Base-by-base conservation (phyloP, 2,888 invertebrate species). In the Calameuta pallipes region DNA sequence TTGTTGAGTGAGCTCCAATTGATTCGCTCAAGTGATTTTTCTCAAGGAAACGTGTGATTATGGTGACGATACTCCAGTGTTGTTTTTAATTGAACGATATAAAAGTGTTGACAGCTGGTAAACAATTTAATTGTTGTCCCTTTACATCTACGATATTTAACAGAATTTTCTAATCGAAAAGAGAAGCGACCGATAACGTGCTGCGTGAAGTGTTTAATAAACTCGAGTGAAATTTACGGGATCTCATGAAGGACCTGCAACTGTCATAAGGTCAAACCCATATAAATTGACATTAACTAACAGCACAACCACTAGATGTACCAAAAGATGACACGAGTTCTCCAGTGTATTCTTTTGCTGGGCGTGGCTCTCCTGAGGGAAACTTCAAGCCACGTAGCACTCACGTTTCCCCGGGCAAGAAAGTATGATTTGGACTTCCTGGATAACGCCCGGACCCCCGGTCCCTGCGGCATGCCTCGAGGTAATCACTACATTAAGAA, bases 401-500 rank as follows among this genome's bases (percentile, higher is more conserved):
- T 98, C 77, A 98, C 97, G 15, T 98, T 95, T 92, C 98, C 98
- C 78, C 97, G 96, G 1, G 98, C 98, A 0, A 94, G 98, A 87
- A 95, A 95, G 89, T 97, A 95, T 89, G 97, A 97, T 88, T 93
- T 98, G 92, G 98, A 98, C 92, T 98, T 98, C 92, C 93, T 98
- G 92, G 98, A 98, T 91, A 98, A 96, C 90, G 94, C 96, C 74
- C 94, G 98, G 88, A 98, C 98, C 41, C 96, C 96, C 87, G 95
- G 95, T 81, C 98, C 98, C 80, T 98, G 98, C 92, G 98, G 98
- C 83, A 98, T 98, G 97, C 97, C 98, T 35, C 97, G 96, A 95
- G 97, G 97, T 97, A 92, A 94, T 93, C 90, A 33, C 30, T 70
- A 15, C 41, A 41, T 41, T 41, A 15, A 41, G 41, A 15, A 41